phyloP scores from a whole-genome alignment of 2,113 vertebrate genomes.

The Xenus cinereus region DNA sequence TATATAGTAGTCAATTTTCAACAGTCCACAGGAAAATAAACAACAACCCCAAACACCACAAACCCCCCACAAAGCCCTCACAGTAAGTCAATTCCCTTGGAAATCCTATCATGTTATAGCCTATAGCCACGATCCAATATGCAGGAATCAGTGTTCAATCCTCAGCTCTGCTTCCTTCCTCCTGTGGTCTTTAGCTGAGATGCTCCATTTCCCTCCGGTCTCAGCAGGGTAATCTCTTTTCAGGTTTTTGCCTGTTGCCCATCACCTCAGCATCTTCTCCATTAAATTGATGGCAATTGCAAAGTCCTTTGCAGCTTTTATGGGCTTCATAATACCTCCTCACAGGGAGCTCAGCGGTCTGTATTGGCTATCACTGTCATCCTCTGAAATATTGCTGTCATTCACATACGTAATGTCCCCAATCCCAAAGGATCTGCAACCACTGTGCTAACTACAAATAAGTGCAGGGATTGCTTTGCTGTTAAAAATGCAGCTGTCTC shows the following conservation, averaged over 20 bases:
- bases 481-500: background rate
- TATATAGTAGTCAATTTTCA: background rate
- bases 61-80: background rate
- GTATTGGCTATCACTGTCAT: conserved; percentile 46
- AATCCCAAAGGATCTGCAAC: conserved; percentile 11
- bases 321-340: conserved; percentile 40
- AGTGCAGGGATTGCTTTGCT: background rate
- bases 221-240: conserved; percentile 13
- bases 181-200: background rate
- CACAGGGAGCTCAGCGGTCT: conserved; percentile 9
- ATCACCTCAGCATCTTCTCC: background rate
- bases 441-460: background rate
- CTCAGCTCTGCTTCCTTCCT: background rate
- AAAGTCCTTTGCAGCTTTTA: conserved; percentile 51
- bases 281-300: conserved; percentile 54
- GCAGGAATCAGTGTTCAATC: background rate
- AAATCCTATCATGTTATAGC: background rate
- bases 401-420: background rate
- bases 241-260: conserved; percentile 5
- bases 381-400: conserved; percentile 50
- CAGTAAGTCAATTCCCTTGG: background rate
- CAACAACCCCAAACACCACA: background rate
- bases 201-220: background rate
- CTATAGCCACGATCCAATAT: background rate
- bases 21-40: background rate